phyloP scores from a whole-genome alignment of 2,888 invertebrate genomes.

The Lasioglossum leucozonium region DNA sequence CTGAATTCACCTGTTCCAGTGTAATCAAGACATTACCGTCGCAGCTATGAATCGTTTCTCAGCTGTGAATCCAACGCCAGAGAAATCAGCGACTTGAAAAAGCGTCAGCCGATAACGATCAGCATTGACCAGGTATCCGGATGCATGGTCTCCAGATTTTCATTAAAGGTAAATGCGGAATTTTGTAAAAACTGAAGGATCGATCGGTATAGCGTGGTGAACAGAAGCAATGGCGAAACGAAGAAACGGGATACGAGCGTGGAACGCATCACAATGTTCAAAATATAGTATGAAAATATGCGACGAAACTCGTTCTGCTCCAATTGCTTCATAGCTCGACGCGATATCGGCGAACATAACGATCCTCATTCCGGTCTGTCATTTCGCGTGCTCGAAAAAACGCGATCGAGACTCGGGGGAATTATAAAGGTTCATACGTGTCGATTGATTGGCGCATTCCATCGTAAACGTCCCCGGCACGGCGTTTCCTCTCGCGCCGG shows the following conservation, averaged over 20 bases:
- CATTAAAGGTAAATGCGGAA: background rate
- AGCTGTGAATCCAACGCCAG: background rate
- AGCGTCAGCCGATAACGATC: background rate
- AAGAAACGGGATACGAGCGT: background rate
- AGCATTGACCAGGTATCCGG: background rate
- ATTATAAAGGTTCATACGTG: constrained; percentile 51
- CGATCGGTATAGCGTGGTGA: background rate
- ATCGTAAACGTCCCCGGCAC: constrained; percentile 37
- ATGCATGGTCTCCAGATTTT: background rate
- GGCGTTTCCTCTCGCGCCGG: constrained; percentile 59
- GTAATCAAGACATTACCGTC: background rate
- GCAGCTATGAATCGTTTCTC: too few relatives aligned
- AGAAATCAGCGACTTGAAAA: background rate
- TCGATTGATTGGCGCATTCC: constrained; percentile 67
- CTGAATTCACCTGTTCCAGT: background rate
- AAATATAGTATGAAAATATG: background rate
- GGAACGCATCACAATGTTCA: background rate
- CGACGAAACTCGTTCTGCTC: background rate
- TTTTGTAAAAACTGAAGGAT: background rate
- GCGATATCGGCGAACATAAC: constrained; percentile 23
- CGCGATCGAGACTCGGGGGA: constrained; percentile 5
- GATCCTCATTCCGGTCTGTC: constrained; percentile 22
- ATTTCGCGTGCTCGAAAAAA: constrained; percentile 29
- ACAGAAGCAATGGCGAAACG: background rate
- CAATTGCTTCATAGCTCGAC: background rate